Base-by-base conservation (phyloP, 2,797 vertebrate species). In the Chaunax sp. region DNA sequence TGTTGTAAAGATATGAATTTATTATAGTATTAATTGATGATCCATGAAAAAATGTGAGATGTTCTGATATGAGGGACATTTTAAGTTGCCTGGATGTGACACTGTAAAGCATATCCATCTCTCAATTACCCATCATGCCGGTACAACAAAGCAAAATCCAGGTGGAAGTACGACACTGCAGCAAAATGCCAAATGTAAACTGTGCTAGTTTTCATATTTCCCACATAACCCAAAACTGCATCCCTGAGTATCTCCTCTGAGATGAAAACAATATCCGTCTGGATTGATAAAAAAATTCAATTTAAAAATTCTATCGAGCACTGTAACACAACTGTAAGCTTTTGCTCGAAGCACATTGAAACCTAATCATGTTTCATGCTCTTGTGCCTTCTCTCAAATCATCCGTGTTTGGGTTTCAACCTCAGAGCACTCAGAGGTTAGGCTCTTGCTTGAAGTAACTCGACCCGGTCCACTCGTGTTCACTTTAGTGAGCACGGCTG, bases 301-400 rank as follows among this genome's bases (percentile, higher is more conserved):
- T 91, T 89, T 84, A 51, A 74, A 76, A 83, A 92, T 91, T 87
- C 64, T 69, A 90, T 89, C 86, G 80, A 64, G 68, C 72, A 46
- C 30, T 71, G 80, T 81, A 87, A 87, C 85, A 77, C 86, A 88
- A 87, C 56, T 76, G 75, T 50, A 72, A n/a, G 62, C 51, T 66
- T 62, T 86, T 28, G 51, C 64, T 83, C 26, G 16, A 69, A 62
- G 56, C 50, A 11, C 30, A 38, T 50, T 76, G 79, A 80, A 87
- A 87, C 62, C 18, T 85, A 89, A 89, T 88, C 75, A 1, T 11
- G 67, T 91, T 90, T 89, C 78, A 89, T 79, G 88, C 83, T 82
- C 61, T 76, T 75, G 75, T 82, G 65, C 84, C 78, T 79, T 69
- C 74, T 61, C 66, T 75, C 43, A 78, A 80, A 80, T 83, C 72